Evolutionary conservation across 2,113 vertebrate genomes (phyloP).

Genomic region (Hippolais icterina): DNA sequence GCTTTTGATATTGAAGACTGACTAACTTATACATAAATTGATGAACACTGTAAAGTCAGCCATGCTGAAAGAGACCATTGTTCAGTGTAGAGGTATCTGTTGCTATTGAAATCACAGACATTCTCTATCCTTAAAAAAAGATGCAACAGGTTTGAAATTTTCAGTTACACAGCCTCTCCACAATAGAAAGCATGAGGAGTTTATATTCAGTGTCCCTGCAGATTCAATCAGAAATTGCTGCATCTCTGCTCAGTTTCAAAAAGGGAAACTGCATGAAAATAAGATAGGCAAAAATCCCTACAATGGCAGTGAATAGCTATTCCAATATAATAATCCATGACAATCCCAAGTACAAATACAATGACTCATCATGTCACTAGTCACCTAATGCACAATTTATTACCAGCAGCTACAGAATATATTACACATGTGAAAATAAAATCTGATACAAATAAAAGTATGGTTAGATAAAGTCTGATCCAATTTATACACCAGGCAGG

Average conservation of each 20-base stretch:
- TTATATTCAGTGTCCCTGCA: not conserved
- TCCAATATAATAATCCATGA: not conserved
- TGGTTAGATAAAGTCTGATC: not conserved
- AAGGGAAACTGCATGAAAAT: not conserved
- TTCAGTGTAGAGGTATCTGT: not conserved
- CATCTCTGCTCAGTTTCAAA: not conserved
- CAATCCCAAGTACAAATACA: not conserved
- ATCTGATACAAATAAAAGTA: not conserved
- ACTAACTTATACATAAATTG: not conserved
- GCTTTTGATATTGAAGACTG: not conserved
- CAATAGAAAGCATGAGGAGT: not conserved
- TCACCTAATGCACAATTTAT: not conserved
- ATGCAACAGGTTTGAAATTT: not conserved
- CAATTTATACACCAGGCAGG: not conserved
- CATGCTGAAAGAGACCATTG: not conserved
- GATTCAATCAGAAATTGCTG: not conserved
- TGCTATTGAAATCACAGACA: not conserved
- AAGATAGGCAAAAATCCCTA: not conserved
- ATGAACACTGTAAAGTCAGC: not conserved
- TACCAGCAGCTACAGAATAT: not conserved
- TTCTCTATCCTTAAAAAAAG: not conserved
- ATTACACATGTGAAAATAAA: not conserved
- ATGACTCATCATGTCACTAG: not conserved
- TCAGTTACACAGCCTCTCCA: not conserved
- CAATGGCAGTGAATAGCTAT: not conserved